phyloP scores from a whole-genome alignment of 2,888 invertebrate species.

The Stegana nigrithorax region DNA sequence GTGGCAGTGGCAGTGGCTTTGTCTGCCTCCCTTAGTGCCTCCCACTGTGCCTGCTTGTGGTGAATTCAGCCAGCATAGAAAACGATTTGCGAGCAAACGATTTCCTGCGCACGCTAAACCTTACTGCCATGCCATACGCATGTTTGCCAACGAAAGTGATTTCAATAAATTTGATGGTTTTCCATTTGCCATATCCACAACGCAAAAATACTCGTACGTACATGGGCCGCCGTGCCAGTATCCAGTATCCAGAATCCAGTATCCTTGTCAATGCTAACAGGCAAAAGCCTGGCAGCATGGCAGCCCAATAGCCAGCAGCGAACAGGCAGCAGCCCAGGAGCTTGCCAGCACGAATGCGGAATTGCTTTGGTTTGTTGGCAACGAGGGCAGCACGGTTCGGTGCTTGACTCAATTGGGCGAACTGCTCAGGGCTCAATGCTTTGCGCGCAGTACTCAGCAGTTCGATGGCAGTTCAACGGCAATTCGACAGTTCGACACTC shows the following conservation, averaged over 20 bases:
- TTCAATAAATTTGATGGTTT: slow-evolving; percentile 68
- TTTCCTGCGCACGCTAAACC: slow-evolving; percentile 8
- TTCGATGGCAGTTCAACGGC: too few relatives aligned
- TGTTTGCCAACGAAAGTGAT: slow-evolving; percentile 51
- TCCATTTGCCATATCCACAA: slow-evolving; percentile 63
- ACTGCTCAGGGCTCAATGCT: too few relatives aligned
- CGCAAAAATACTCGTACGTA: slow-evolving; percentile 11
- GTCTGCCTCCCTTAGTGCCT: neutral
- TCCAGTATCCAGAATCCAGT: slow-evolving; percentile 29
- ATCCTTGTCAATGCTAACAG: neutral
- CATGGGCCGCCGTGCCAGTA: neutral
- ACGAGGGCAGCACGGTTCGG: too few relatives aligned
- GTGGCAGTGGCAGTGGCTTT: slow-evolving; percentile 41
- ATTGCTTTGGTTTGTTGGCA: too few relatives aligned
- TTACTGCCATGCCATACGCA: too few relatives aligned
- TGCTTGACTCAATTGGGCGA: too few relatives aligned
- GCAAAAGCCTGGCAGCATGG: too few relatives aligned
- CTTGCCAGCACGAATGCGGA: too few relatives aligned
- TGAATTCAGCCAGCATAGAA: slow-evolving; percentile 28
- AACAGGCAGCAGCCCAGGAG: too few relatives aligned
- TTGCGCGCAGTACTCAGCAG: too few relatives aligned
- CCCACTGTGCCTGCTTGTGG: too few relatives aligned
- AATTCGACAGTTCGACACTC: neutral
- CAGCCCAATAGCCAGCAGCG: too few relatives aligned
- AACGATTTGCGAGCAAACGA: slow-evolving; percentile 30